These are phyloP conservation scores for Morelia viridis DNA, from an alignment of 2,797 vertebrate species.

Conservation along the genomic window DNA sequence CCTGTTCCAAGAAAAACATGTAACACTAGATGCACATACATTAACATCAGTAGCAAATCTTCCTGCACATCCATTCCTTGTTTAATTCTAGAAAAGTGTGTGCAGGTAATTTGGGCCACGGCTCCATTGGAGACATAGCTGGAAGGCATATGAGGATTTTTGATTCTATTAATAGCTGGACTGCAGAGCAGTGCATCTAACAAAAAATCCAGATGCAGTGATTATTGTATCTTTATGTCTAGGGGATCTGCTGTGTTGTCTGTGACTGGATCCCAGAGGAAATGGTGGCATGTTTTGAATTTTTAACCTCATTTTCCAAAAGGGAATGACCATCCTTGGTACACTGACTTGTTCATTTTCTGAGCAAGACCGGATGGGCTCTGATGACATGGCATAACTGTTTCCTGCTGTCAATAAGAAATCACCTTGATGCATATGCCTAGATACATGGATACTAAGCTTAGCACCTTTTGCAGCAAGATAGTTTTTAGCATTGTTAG, in stretches of 20 bases:
- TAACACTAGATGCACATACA: neutral
- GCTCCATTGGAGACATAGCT: neutral
- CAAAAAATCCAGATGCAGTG: neutral
- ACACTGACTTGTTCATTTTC: neutral
- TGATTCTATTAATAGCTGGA: neutral
- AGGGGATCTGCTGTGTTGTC: neutral
- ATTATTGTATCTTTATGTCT: neutral
- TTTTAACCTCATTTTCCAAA: neutral
- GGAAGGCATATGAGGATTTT: neutral
- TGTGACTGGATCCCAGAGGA: neutral
- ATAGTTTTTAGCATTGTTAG: constrained; percentile 32
- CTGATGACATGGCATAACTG: neutral
- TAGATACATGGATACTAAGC: neutral
- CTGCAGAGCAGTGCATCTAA: neutral
- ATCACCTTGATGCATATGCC: neutral
- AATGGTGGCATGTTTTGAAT: neutral
- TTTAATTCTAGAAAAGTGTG: neutral
- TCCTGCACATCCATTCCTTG: neutral
- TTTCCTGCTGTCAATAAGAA: neutral
- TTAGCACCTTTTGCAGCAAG: neutral
- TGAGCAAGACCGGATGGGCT: neutral
- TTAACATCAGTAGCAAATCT: neutral
- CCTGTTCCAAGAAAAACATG: neutral
- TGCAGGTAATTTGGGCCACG: neutral
- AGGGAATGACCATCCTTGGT: neutral